These are phyloP conservation scores for Echeneis naucrates DNA, from an alignment of 2,797 vertebrate genomes.

Conservation along the genomic window DNA sequence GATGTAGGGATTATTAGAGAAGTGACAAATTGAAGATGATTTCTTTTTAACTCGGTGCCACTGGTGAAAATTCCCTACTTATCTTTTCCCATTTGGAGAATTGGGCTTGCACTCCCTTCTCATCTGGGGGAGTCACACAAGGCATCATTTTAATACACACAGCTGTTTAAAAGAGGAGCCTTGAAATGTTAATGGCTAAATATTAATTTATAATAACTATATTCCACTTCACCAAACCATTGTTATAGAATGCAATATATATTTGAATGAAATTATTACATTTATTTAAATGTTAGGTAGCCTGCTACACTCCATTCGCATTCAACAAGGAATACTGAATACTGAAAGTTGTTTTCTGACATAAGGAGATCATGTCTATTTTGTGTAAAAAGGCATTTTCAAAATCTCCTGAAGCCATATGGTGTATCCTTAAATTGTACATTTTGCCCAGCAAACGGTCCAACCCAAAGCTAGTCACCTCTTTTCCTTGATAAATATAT, in stretches of 20 bases:
- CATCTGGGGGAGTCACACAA: background rate
- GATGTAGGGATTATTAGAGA: too few species aligned
- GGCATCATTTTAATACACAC: background rate
- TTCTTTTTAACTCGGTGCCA: background rate
- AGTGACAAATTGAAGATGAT: background rate
- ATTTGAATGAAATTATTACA: background rate
- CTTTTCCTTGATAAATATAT: background rate
- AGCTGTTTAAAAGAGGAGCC: constrained; percentile 13
- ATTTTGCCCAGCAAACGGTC: constrained; percentile 1
- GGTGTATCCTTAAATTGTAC: constrained; percentile 1
- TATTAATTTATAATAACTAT: constrained; percentile 35
- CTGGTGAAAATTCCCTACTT: background rate
- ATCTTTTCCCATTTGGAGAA: background rate
- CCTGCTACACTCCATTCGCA: too few species aligned
- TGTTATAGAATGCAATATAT: background rate
- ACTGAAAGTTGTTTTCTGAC: background rate
- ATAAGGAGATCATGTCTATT: too few species aligned
- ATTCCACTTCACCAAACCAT: constrained; percentile 10
- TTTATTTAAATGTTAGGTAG: too few species aligned
- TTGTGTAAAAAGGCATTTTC: background rate
- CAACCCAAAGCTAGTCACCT: background rate
- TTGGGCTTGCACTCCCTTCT: constrained; percentile 5
- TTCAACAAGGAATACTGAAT: background rate
- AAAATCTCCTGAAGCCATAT: background rate
- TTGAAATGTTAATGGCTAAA: constrained; percentile 20